Percentiles rank a stretch among this genome's conserved stretches.
Evolutionary conservation across 2,888 invertebrate genomes (phyloP).

Genomic region (Rotaria socialis): DNA sequence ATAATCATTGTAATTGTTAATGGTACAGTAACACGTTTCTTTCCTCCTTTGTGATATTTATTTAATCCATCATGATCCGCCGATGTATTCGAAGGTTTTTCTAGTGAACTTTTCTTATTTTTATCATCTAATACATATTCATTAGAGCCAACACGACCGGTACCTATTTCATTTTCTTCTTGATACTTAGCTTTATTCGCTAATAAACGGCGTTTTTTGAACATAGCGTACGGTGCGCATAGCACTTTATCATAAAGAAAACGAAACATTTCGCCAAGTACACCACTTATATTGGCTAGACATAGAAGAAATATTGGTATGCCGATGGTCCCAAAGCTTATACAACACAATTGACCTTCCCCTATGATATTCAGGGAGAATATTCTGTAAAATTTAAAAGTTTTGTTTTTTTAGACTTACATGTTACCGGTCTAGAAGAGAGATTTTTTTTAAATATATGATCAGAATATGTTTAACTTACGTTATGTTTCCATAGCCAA

Average conservation of each 20-base stretch:
- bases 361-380: not conserved
- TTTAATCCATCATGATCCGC: not conserved
- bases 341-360: conserved; percentile 58
- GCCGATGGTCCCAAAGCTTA: conserved; percentile 59
- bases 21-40: conserved; percentile 49
- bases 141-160: not conserved
- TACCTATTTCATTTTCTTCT: not conserved
- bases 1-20: conserved; percentile 58
- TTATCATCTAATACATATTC: not conserved
- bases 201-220: not conserved
- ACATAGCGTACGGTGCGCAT: conserved; percentile 7
- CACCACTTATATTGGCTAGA: conserved; percentile 63
- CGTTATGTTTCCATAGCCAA: conserved; percentile 46
- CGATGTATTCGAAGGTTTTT: not conserved
- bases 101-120: not conserved
- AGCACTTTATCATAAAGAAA: conserved; percentile 58
- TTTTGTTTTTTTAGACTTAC: not conserved
- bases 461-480: not conserved
- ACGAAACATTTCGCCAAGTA: conserved; percentile 62
- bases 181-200: not conserved
- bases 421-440: not conserved
- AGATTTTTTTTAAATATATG: too few species aligned
- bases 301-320: conserved; percentile 63
- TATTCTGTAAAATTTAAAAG: not conserved
- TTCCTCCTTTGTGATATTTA: not conserved